Percentiles rank a stretch among this genome's conserved stretches.
Conservation (phyloP, 2,888 invertebrate genomes). For the Ametastegia equiseti region DNA sequence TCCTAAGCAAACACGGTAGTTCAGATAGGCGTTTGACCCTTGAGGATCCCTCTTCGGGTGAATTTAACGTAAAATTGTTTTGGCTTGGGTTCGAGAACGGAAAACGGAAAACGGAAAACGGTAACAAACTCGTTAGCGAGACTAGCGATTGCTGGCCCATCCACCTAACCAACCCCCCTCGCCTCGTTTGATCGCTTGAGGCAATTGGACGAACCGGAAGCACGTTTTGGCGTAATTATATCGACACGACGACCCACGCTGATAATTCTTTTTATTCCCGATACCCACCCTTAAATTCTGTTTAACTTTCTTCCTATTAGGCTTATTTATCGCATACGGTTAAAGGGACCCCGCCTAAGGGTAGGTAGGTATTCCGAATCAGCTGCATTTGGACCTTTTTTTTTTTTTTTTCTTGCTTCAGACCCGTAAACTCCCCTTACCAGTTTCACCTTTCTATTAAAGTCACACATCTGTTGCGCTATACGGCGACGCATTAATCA, state of each 20-base stretch:
- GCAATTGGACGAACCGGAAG: constrained; percentile 14
- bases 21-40: constrained; percentile 25
- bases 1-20: constrained; percentile 34
- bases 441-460: constrained; percentile 48
- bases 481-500: constrained; percentile 70
- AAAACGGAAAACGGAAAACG: constrained; percentile 9
- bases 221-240: constrained; percentile 19
- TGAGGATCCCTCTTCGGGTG: background rate
- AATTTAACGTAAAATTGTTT: constrained; percentile 35
- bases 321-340: constrained; percentile 29
- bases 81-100: background rate
- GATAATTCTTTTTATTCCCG: constrained; percentile 11
- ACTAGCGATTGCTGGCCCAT: background rate
- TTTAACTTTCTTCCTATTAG: constrained; percentile 18
- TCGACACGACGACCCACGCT: background rate
- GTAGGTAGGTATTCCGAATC: constrained; percentile 26
- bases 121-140: constrained; percentile 30
- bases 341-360: background rate
- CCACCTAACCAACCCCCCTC: background rate
- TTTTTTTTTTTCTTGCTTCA: too few relatives aligned
- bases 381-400: constrained; percentile 34
- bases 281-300: background rate
- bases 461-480: constrained; percentile 69
- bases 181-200: constrained; percentile 4
- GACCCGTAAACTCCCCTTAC: constrained; percentile 15